Conservation (phyloP, 2,113 vertebrate species). For the human (Homo sapiens) region DNA sequence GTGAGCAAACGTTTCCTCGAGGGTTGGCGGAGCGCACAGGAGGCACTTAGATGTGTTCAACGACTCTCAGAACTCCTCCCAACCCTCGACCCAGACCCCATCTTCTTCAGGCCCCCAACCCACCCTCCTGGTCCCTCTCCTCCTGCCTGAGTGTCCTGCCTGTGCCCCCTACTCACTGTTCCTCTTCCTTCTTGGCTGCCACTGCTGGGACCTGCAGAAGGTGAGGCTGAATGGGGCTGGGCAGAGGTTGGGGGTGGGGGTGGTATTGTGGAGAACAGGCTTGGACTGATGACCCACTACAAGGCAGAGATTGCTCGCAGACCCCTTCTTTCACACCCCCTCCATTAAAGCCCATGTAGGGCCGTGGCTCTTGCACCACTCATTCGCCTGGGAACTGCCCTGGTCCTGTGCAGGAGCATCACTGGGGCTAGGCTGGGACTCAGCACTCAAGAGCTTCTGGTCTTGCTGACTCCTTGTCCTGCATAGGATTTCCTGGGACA, state of each 20-base stretch:
- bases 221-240: slow-evolving; percentile 60
- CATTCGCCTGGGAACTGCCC: background rate
- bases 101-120: background rate
- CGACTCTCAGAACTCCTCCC: background rate
- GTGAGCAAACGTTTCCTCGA: slow-evolving; percentile 83
- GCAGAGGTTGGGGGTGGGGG: background rate
- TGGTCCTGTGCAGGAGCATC: background rate
- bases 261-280: background rate
- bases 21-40: background rate
- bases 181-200: slow-evolving; percentile 55
- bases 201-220: slow-evolving; percentile 82
- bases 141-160: background rate
- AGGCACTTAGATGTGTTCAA: background rate
- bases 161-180: slow-evolving; percentile 3
- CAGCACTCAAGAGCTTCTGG: background rate
- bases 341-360: background rate
- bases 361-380: background rate
- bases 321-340: too few relatives aligned
- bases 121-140: background rate
- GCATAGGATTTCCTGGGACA: slow-evolving; percentile 89
- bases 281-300: background rate
- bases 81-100: background rate
- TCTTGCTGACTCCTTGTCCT: background rate
- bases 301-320: background rate
- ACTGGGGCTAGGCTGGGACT: background rate